phyloP scores from a whole-genome alignment of 2,888 invertebrate species.

The Nymphalis polychloros region DNA sequence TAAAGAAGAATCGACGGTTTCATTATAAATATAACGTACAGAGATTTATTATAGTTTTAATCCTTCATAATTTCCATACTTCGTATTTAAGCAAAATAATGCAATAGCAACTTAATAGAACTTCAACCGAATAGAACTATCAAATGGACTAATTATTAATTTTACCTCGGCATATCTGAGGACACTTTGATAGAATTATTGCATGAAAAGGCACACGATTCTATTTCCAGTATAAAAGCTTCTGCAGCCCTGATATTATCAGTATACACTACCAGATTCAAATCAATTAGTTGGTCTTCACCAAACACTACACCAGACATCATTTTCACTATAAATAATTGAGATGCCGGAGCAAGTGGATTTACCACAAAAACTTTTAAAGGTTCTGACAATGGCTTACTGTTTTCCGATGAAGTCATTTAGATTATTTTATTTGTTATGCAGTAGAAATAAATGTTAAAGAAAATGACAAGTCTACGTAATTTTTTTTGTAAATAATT shows the following conservation, averaged over 20 bases:
- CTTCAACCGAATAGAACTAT: neutral
- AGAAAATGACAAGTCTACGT: too few relatives aligned
- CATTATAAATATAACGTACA: too few relatives aligned
- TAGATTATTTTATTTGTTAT: neutral
- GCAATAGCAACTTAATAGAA: too few relatives aligned
- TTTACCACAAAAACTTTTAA: conserved; percentile 64
- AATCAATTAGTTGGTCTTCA: conserved; percentile 53
- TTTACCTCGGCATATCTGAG: conserved; percentile 65
- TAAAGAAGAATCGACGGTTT: too few relatives aligned
- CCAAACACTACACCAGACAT: conserved; percentile 65
- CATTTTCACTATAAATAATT: conserved; percentile 58
- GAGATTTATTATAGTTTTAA: too few relatives aligned
- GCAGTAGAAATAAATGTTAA: neutral
- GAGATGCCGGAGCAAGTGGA: conserved; percentile 55
- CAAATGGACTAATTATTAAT: neutral
- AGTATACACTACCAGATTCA: conserved; percentile 61
- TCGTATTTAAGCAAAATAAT: neutral
- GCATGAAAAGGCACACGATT: conserved; percentile 58
- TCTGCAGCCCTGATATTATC: conserved; percentile 57
- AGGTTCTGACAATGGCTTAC: conserved; percentile 44
- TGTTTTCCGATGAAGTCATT: conserved; percentile 45
- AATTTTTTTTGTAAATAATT: too few relatives aligned
- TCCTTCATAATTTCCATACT: too few relatives aligned
- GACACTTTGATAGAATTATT: conserved; percentile 56
- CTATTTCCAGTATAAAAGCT: conserved; percentile 54